Base-by-base conservation (phyloP, 2,797 vertebrate genomes). In the Cephalopachus bancanus region DNA sequence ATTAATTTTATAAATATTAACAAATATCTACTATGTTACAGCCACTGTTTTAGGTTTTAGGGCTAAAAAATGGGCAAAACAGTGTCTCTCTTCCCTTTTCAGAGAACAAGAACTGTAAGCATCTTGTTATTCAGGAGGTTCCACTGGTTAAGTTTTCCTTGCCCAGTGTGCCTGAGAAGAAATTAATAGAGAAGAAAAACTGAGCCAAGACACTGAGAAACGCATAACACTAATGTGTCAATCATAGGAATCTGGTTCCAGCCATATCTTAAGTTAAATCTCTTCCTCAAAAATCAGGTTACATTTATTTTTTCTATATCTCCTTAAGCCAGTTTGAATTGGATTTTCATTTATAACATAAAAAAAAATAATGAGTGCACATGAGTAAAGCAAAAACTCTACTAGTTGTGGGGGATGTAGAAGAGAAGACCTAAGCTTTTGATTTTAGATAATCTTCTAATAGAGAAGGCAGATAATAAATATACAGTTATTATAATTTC, bases 361-460 rank as follows among this genome's bases (percentile, higher is more conserved):
- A 83, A 88, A 28, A 28, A 62, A 62, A 51, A 80, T 53, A 78
- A 49, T 83, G 19, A 51, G 33, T 75, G 17, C 22, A 16, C 62
- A 11, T 33, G 59, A 84, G 33, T 51, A 81, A 88, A 91, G 51
- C 8, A 75, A 67, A 10, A 83, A 80, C n/a, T n/a, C 20, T 76
- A 7, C 11, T 55, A 59, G 87, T 12, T 86, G 12, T 84, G 20
- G 55, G 6, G 9, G n/a, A 44, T 89, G 16, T 10, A 51, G 20
- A 93, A 10, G 69, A 89, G 60, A 37, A 55, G 51, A 55, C 9
- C n/a, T 3, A 83, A 60, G 30, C 22, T 51, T 53, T 26, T 83
- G 64, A 37, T 10, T 85, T 96, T 94, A 90, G 64, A 16, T 55
- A 88, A 57, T 85, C 33, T 74, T 93, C 20, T 89, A 53, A 71